A percentile compares a stretch with the other conserved stretches of the same genome.
Conservation (phyloP, 2,888 invertebrate genomes). For the Meganola albula region DNA sequence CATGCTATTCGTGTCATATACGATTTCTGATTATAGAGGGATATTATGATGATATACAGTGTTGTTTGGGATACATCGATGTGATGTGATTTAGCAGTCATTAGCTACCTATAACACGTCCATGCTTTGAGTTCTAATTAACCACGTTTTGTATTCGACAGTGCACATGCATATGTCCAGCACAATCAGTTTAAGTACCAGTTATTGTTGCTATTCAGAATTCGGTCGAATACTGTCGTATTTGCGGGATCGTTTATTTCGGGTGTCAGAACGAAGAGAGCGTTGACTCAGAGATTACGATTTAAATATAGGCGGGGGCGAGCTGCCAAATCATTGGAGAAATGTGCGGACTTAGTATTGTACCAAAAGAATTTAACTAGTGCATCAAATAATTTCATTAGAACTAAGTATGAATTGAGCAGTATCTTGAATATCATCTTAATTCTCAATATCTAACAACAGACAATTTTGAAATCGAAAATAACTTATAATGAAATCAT, state of each 20-base stretch:
- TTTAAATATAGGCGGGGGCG: constrained; percentile 74
- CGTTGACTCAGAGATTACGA: constrained; percentile 76
- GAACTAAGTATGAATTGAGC: constrained; percentile 22
- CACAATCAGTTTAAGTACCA: constrained; percentile 12
- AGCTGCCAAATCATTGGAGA: constrained; percentile 73
- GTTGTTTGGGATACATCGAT: too few species aligned
- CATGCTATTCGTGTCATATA: too few species aligned
- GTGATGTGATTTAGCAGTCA: too few species aligned
- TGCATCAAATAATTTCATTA: constrained; percentile 51
- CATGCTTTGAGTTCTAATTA: too few species aligned
- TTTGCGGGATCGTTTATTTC: constrained; percentile 63
- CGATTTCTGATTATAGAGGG: too few species aligned
- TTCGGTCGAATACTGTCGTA: constrained; percentile 54
- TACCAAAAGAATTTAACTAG: constrained; percentile 44
- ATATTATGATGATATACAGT: too few species aligned
- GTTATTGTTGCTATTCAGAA: constrained; percentile 49
- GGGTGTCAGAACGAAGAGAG: constrained; percentile 61
- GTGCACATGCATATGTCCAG: constrained; percentile 12
- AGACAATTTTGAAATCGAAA: too few species aligned
- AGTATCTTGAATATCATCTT: too few species aligned
- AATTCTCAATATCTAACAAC: too few species aligned
- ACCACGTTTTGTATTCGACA: neutral
- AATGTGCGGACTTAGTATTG: constrained; percentile 45
- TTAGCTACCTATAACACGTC: too few species aligned
- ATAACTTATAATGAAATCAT: too few species aligned